Evolutionary conservation across 2,888 invertebrate species (phyloP).

Genomic region (Aproaerema taeniolella): DNA sequence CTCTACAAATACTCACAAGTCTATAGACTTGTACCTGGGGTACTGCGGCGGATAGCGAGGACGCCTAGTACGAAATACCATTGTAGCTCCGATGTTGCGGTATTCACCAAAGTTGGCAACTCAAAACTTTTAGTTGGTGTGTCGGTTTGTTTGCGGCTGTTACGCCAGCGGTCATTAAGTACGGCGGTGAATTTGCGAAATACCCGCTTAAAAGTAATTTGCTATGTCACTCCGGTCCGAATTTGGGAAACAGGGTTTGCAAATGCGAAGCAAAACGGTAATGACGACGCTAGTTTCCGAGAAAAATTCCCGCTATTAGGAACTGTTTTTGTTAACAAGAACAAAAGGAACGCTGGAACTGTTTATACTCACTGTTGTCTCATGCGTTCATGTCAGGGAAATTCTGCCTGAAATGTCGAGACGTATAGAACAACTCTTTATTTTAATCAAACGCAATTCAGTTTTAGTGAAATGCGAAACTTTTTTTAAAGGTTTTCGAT

Average conservation of each 20-base stretch:
- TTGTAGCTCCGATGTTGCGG: conserved; percentile 29
- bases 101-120: conserved; percentile 46
- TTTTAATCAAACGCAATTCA: no score
- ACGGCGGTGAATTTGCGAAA: conserved; percentile 57
- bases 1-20: no score
- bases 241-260: conserved; percentile 46
- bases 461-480: no score
- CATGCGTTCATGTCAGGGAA: no score
- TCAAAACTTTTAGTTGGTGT: conserved; percentile 57
- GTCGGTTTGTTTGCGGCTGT: conserved; percentile 54
- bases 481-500: no score
- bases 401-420: no score
- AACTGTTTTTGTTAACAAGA: conserved; percentile 5
- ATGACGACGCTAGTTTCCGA: conserved; percentile 50
- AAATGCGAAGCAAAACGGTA: conserved; percentile 58
- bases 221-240: conserved; percentile 52
- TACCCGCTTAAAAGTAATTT: conserved; percentile 59
- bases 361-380: conserved; percentile 1
- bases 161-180: conserved; percentile 50
- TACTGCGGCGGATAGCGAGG: no score
- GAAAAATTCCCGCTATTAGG: conserved; percentile 11
- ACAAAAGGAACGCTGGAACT: conserved; percentile 6
- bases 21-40: no score
- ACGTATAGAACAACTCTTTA: no score
- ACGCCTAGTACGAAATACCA: conserved; percentile 24